Base-by-base conservation (phyloP, 2,113 vertebrate genomes). In the Zosterops hypoxanthus region DNA sequence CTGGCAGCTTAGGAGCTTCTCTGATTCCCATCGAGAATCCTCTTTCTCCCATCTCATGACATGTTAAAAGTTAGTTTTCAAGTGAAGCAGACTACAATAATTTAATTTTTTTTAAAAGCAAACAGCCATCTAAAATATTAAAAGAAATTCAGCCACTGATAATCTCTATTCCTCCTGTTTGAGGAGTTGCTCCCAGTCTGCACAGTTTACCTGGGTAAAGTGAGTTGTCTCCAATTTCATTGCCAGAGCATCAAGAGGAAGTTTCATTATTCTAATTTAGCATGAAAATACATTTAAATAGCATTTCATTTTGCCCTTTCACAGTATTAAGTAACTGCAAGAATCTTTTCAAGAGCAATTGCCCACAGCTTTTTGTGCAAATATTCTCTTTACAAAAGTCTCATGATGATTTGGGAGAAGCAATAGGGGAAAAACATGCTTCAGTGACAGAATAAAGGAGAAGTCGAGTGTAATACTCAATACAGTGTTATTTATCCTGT, bases 271-370 rank as follows among this genome's bases (percentile, higher is more conserved):
- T 93, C 93, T 94, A 93, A 94, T 87, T 78, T 81, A 91, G 91
- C 96, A 97, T 94, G 95, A 92, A 83, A 94, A 49, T 47, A 24
- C 88, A 94, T 97, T 97, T 97, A 97, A 98, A 97, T 95, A 97
- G 97, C 81, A 91, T 94, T 95, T 94, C 91, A 70, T 84, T 97
- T 95, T 95, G 79, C 80, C 86, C 81, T 95, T 97, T 96, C 95
- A 90, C 92, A 82, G 96, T 87, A 95, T 79, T 90, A 91, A 85
- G 65, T 77, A 94, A 95, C 92, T 79, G 22, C 23, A 90, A 92
- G 82, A 82, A 88, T 93, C 95, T 49, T 59, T 44, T 94, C 97
- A 95, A 94, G 77, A 79, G 68, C 69, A 13, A 84, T 68, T 68
- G 89, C 96, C 96, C 96, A 66, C 94, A 96, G 96, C 90, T 94